These are phyloP conservation scores for Serinus canaria DNA, from an alignment of 2,113 vertebrate genomes.

Conservation along the genomic window DNA sequence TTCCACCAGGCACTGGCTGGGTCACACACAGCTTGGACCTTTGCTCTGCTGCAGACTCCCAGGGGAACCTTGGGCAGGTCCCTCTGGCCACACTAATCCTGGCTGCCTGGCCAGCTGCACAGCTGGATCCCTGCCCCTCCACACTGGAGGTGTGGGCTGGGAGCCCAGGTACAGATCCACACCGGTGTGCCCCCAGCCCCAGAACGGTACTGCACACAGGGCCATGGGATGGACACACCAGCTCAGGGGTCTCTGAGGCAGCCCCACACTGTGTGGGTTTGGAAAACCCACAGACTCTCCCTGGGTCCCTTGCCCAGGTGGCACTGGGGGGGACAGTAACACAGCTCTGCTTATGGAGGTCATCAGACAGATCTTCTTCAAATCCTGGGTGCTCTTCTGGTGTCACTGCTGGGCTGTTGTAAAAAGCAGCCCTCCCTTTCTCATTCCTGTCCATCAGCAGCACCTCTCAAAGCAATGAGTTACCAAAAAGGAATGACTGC, in stretches of 20 bases:
- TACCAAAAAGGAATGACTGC: neutral
- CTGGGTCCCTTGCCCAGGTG: neutral
- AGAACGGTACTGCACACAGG: fast-evolving
- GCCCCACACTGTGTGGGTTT: neutral
- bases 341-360: neutral
- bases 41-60: neutral
- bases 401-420: neutral
- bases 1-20: neutral
- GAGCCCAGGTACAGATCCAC: neutral
- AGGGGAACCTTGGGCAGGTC: neutral
- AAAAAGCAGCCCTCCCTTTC: neutral
- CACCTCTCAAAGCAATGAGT: neutral
- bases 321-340: neutral
- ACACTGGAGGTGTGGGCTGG: fast-evolving
- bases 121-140: neutral
- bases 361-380: neutral
- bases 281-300: neutral
- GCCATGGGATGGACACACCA: neutral
- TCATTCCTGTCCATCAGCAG: neutral
- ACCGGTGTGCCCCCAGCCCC: fast-evolving
- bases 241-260: neutral
- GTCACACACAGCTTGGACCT: neutral
- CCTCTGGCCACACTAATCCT: fast-evolving
- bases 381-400: neutral
- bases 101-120: neutral